Percentiles rank a stretch among this genome's conserved stretches.
phyloP scores from a whole-genome alignment of 2,888 invertebrate species.

The Caenorhabditis imperialis region DNA sequence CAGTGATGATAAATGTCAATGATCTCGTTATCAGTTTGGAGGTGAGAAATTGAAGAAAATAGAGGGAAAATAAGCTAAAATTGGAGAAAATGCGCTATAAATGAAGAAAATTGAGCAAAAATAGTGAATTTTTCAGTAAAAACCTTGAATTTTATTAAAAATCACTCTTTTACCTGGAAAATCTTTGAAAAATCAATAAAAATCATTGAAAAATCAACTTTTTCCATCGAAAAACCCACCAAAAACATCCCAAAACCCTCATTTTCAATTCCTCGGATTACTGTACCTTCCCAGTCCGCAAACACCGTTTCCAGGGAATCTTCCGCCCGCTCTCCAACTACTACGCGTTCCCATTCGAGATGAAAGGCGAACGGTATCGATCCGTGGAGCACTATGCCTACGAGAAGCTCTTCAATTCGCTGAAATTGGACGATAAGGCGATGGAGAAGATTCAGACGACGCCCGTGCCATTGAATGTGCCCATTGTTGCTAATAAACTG shows the following conservation, averaged over 20 bases:
- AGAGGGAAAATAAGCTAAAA: too few relatives aligned
- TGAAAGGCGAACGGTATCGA: conserved; percentile 70
- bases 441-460: conserved; percentile 75
- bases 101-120: too few relatives aligned
- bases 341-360: conserved; percentile 66
- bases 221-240: too few relatives aligned
- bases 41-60: too few relatives aligned
- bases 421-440: conserved; percentile 71
- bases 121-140: neutral
- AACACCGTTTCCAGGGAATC: conserved; percentile 65
- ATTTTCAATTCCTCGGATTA: too few relatives aligned
- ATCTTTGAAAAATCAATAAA: neutral
- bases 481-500: conserved; percentile 65
- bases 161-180: neutral
- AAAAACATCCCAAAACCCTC: too few relatives aligned
- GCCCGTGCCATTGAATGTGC: conserved; percentile 70
- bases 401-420: conserved; percentile 66
- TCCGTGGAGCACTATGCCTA: conserved; percentile 77
- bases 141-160: neutral
- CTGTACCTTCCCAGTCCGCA: too few relatives aligned
- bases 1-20: conserved; percentile 67
- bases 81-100: too few relatives aligned
- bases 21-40: conserved; percentile 70
- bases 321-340: conserved; percentile 76
- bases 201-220: too few relatives aligned